Percentiles rank a stretch among this genome's conserved stretches.
Evolutionary conservation across 1,140 invertebrate species (phyloP).

Genomic region (Drosophila kohkoa): DNA sequence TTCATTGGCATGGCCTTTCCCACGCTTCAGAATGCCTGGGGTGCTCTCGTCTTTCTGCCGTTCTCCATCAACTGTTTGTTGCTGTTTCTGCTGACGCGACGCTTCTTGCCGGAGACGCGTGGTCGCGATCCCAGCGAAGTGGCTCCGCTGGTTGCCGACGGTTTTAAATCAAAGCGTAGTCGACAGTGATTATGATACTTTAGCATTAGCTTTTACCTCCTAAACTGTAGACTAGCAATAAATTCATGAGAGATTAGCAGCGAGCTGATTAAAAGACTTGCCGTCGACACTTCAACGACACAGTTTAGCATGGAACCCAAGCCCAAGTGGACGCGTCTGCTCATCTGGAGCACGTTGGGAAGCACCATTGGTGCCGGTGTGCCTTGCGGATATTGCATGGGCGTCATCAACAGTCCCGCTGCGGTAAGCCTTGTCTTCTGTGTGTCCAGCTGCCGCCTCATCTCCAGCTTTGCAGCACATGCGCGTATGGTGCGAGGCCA

Average conservation of each 20-base stretch:
- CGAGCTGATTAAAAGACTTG: not conserved
- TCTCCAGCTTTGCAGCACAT: conserved; percentile 87
- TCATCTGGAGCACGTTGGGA: conserved; percentile 62
- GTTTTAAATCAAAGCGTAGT: conserved; percentile 81
- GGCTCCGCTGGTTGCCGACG: conserved; percentile 85
- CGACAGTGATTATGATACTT: not conserved
- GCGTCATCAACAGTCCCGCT: conserved; percentile 91
- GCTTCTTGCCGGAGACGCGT: conserved; percentile 90
- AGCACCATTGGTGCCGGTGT: conserved; percentile 92
- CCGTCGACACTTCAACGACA: not conserved
- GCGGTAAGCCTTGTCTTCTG: conserved; percentile 19
- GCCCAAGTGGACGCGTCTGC: conserved; percentile 47
- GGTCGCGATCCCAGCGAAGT: conserved; percentile 88
- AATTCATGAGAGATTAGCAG: conserved; percentile 14
- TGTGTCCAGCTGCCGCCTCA: not conserved
- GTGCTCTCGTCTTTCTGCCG: conserved; percentile 89
- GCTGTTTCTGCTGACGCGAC: conserved; percentile 87
- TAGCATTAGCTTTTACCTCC: not conserved
- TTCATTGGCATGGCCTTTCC: conserved; percentile 93
- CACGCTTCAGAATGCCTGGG: conserved; percentile 87
- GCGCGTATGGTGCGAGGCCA: conserved; percentile 89
- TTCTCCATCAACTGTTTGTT: conserved; percentile 87
- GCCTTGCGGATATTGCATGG: conserved; percentile 95
- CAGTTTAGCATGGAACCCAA: conserved; percentile 1
- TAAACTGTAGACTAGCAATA: not conserved